Conservation (phyloP, 2,797 vertebrate species). For the Myotis myotis region DNA sequence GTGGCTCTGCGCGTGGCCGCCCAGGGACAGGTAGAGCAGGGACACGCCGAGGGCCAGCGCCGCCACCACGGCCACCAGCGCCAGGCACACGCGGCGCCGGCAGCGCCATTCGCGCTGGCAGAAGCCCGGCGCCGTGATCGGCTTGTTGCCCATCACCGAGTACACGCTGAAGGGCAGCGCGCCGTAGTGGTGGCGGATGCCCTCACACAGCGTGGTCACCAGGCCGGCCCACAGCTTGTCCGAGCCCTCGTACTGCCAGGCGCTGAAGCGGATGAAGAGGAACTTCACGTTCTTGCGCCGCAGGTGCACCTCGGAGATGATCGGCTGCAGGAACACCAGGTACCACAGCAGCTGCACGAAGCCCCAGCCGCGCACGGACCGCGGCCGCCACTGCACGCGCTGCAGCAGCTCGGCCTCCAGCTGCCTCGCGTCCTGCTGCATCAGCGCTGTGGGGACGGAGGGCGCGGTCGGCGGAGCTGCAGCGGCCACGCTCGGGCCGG, state of each 20-base stretch:
- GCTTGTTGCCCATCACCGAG: slow-evolving; percentile 81
- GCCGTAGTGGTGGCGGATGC: slow-evolving; percentile 89
- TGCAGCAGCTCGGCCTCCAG: slow-evolving; percentile 74
- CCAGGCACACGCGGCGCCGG: slow-evolving; percentile 69
- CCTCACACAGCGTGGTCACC: slow-evolving; percentile 89
- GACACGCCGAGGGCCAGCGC: slow-evolving; percentile 41
- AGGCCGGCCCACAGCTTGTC: slow-evolving; percentile 96
- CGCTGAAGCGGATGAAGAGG: slow-evolving; percentile 93
- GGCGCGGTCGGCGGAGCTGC: neutral
- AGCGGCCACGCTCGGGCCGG: too few relatives aligned
- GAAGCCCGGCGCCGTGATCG: slow-evolving; percentile 59
- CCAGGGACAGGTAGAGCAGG: slow-evolving; percentile 71
- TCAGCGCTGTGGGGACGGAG: slow-evolving; percentile 62
- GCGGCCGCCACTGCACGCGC: slow-evolving; percentile 38
- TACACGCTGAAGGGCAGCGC: slow-evolving; percentile 89
- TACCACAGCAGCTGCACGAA: slow-evolving; percentile 80
- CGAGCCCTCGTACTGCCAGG: slow-evolving; percentile 95
- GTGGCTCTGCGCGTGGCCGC: slow-evolving; percentile 45
- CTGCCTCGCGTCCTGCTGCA: slow-evolving; percentile 80
- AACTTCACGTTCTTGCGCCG: slow-evolving; percentile 86
- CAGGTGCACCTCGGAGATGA: slow-evolving; percentile 88
- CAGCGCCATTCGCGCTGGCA: slow-evolving; percentile 80
- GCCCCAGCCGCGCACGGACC: slow-evolving; percentile 76
- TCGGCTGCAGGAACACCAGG: slow-evolving; percentile 90
- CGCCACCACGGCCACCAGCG: slow-evolving; percentile 64